phyloP scores from a whole-genome alignment of 2,888 invertebrate species.

The Diadromus collaris region DNA sequence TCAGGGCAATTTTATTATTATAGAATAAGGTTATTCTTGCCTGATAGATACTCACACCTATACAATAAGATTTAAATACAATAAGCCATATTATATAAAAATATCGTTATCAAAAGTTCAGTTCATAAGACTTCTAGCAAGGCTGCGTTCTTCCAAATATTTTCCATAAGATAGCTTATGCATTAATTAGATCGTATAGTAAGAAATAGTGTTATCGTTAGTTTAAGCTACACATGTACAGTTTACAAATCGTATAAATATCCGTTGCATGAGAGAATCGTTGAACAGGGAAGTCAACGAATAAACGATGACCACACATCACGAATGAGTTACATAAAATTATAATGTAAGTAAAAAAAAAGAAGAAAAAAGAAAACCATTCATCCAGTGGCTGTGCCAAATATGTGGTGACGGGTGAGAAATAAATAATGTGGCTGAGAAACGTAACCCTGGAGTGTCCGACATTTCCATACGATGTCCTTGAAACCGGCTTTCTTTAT shows the following conservation, averaged over 20 bases:
- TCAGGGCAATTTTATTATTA: conserved; percentile 5
- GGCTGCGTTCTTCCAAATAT: conserved; percentile 35
- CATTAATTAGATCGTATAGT: not conserved
- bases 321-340: not conserved
- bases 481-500: conserved; percentile 70
- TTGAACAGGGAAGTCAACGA: not conserved
- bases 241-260: conserved; percentile 8
- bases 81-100: not conserved
- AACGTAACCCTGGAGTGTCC: conserved; percentile 71
- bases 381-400: conserved; percentile 73
- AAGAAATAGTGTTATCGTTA: not conserved
- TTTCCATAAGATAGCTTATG: conserved; percentile 15
- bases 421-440: conserved; percentile 71
- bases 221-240: conserved; percentile 8
- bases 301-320: conserved; percentile 11
- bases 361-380: conserved; percentile 7
- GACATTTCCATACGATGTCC: conserved; percentile 67
- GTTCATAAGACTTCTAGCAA: not conserved
- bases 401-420: conserved; percentile 71
- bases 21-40: conserved; percentile 7
- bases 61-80: not conserved
- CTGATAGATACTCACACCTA: not conserved
- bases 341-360: not conserved
- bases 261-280: not conserved
- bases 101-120: not conserved